These are phyloP conservation scores for Julus scandinavius DNA, from an alignment of 2,888 invertebrate species.

Conservation along the genomic window DNA sequence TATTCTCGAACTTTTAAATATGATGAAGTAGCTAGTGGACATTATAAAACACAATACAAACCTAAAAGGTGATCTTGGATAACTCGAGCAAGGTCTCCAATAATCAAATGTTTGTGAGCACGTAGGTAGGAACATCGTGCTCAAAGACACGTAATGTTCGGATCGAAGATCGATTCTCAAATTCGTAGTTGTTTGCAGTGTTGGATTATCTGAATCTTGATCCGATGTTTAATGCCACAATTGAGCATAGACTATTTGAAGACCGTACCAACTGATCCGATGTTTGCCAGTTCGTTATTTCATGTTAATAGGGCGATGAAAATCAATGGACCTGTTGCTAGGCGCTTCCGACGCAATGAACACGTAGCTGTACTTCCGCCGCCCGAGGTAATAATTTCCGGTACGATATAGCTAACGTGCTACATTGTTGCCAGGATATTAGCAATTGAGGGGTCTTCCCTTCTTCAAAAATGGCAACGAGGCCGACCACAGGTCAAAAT, in stretches of 20 bases:
- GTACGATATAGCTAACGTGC: background rate
- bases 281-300: background rate
- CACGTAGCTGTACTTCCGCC: background rate
- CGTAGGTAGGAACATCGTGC: too few relatives aligned
- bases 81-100: too few relatives aligned
- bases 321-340: slow-evolving; percentile 1
- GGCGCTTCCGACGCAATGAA: background rate
- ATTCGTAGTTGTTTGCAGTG: background rate
- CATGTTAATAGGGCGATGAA: background rate
- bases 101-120: background rate
- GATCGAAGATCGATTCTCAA: background rate
- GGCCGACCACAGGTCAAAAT: background rate
- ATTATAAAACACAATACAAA: too few relatives aligned
- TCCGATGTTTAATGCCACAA: too few relatives aligned
- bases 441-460: background rate
- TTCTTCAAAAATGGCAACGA: background rate
- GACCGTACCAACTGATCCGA: background rate
- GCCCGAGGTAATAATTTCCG: background rate
- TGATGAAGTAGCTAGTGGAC: too few relatives aligned
- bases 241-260: background rate
- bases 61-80: too few relatives aligned
- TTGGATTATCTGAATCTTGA: background rate
- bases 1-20: too few relatives aligned
- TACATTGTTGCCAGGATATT: background rate
- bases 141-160: background rate